Conservation (phyloP, 2,888 invertebrate species). For the Tridacna crocea region DNA sequence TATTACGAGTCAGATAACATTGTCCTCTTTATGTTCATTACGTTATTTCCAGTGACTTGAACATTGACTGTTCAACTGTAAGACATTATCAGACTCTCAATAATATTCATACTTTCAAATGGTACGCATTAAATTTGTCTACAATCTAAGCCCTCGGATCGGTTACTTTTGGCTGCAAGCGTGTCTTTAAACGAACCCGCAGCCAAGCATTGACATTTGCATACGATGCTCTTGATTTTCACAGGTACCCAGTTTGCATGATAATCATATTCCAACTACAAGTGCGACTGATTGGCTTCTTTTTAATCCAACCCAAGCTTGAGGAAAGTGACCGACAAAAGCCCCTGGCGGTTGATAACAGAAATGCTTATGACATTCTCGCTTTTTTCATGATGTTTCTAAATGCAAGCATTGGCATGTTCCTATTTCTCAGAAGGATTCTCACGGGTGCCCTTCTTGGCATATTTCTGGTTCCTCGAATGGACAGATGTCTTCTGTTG, state of each 20-base stretch:
- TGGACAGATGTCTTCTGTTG: slow-evolving; percentile 57
- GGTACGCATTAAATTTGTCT: no score
- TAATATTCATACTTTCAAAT: no score
- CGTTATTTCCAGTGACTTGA: no score
- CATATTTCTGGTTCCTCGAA: slow-evolving; percentile 52
- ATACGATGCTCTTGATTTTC: no score
- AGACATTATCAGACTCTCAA: no score
- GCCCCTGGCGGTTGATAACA: slow-evolving; percentile 63
- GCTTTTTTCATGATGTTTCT: slow-evolving; percentile 59
- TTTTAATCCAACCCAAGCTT: slow-evolving; percentile 58
- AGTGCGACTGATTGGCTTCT: slow-evolving; percentile 44
- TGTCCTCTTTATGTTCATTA: no score
- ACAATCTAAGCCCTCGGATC: no score
- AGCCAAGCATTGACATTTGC: no score
- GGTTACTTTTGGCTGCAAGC: no score
- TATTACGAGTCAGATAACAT: no score
- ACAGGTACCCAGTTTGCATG: slow-evolving; percentile 55
- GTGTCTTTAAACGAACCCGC: no score
- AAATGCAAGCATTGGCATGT: slow-evolving; percentile 57
- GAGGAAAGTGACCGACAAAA: slow-evolving; percentile 37
- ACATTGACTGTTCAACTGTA: no score
- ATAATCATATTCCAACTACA: slow-evolving; percentile 59
- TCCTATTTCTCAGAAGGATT: slow-evolving; percentile 50
- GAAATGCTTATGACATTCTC: slow-evolving; percentile 56
- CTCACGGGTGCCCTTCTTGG: slow-evolving; percentile 45